A percentile compares a stretch with the other conserved stretches of the same genome.
These are phyloP conservation scores for Melierax canorus DNA, from an alignment of 2,113 vertebrate species.

Conservation along the genomic window DNA sequence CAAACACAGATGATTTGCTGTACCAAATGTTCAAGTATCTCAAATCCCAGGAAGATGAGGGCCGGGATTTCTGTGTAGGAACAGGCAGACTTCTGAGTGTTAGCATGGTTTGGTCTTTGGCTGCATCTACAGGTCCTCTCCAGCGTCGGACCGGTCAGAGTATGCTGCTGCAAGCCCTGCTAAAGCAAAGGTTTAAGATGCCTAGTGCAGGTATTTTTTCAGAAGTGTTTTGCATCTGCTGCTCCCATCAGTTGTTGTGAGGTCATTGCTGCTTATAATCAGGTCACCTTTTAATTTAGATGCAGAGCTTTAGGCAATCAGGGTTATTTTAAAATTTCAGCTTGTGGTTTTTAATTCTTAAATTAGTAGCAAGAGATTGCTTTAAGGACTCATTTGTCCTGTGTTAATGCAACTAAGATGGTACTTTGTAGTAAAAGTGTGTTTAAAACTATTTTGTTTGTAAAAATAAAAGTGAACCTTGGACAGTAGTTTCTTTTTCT, in stretches of 20 bases:
- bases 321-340: neutral
- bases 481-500: neutral
- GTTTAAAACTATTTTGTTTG: neutral
- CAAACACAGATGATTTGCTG: neutral
- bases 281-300: neutral
- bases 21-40: neutral
- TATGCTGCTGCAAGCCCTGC: neutral
- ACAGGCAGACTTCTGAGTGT: neutral
- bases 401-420: neutral
- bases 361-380: neutral
- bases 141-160: rapidly evolving
- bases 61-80: neutral
- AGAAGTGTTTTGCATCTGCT: neutral
- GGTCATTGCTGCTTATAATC: neutral
- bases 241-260: neutral
- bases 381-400: neutral
- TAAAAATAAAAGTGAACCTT: neutral
- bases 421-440: neutral
- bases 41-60: neutral
- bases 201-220: neutral
- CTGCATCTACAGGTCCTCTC: neutral
- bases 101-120: neutral
- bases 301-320: neutral
- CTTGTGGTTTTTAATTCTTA: neutral
- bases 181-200: neutral